Evolutionary conservation across 2,113 vertebrate genomes (phyloP), one percentile per base, ranked within the genome.

Genomic region (Poicephalus meyeri): DNA sequence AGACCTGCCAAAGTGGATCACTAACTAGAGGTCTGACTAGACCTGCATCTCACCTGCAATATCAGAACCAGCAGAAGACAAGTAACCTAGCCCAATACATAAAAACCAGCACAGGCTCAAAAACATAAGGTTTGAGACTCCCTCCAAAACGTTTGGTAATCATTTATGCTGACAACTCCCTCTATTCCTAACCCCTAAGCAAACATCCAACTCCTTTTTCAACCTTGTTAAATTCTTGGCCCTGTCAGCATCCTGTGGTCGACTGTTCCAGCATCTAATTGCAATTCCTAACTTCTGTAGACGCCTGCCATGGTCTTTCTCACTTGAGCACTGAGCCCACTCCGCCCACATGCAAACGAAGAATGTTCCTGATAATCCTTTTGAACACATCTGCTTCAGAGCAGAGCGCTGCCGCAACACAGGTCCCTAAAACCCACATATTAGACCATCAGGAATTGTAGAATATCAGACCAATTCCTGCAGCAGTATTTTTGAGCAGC

Each of bases 161-260:
- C 83, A 86, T 92, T 97, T 86, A 91, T 90, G 63, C 92, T 92
- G 80, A 94, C 80, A 95, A 86, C 72, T 94, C 92, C 80, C 86
- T 88, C 82, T 92, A 58, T 80, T 93, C 72, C 92, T 86, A 96
- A 86, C 46, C 86, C 92, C 50, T 91, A 81, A 91, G 94, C 86
- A 93, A 95, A 76, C 72, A 91, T 81, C 72, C 92, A 94, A 15
- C 73, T 94, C 65, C 56, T 87, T 91, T 93, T 44, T 91, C 77
- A 95, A 95, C 60, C 56, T 64, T 92, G 53, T 91, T 93, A 95
- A 91, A 97, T 97, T 96, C 92, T 94, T 95, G 94, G 94, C 96
- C 83, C 29, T 3, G 0, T 82, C 89, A 91, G 86, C 89, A 96
- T 97, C 96, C 93, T 96, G 93, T 95, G 80, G 83, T 73, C 10